A percentile compares a stretch with the other conserved stretches of the same genome.
Evolutionary conservation across 2,113 vertebrate genomes (phyloP).

Genomic region (Podilymbus podiceps): DNA sequence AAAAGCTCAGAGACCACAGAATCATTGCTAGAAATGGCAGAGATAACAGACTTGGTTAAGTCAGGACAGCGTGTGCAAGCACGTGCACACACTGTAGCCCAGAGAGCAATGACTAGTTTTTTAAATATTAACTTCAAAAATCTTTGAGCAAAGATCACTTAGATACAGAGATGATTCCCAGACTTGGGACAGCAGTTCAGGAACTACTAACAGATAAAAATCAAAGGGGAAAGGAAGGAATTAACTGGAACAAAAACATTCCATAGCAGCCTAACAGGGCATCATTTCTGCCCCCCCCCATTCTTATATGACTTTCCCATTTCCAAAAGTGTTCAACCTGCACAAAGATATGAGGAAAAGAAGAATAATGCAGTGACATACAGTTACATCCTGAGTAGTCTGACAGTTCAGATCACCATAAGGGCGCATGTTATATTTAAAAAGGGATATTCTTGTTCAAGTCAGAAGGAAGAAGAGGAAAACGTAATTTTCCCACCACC

Average conservation of each 20-base stretch:
- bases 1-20: background rate
- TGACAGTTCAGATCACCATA: background rate
- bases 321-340: background rate
- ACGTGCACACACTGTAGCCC: background rate
- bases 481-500: background rate
- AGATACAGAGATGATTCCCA: background rate
- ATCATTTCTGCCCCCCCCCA: background rate
- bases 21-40: background rate
- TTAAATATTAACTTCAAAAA: background rate
- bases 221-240: background rate
- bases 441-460: background rate
- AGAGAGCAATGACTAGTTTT: background rate
- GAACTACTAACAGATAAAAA: background rate
- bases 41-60: background rate
- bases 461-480: background rate
- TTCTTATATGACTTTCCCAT: background rate
- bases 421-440: background rate
- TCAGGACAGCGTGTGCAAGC: background rate
- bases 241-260: background rate
- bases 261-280: background rate
- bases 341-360: background rate
- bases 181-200: background rate
- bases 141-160: background rate
- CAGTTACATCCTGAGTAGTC: background rate
- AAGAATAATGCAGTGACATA: background rate